These are phyloP conservation scores for Glyphotaelius pellucidus DNA, from an alignment of 2,888 invertebrate genomes.

Conservation along the genomic window DNA sequence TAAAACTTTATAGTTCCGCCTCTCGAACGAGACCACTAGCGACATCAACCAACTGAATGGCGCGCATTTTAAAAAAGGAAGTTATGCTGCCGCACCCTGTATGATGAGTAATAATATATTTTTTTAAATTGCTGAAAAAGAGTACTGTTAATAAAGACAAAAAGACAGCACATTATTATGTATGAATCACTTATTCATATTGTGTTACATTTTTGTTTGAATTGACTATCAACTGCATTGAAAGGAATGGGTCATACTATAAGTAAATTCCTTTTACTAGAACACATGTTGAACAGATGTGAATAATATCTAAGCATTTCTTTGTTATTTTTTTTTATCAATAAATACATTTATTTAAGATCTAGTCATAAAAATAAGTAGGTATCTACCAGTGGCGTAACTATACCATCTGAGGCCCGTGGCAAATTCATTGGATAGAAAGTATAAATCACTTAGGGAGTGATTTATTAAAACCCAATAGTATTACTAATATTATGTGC, in stretches of 20 bases:
- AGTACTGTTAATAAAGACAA: not conserved
- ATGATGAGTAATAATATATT: not conserved
- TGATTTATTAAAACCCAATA: too few species aligned
- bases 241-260: not conserved
- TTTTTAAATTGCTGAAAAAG: not conserved
- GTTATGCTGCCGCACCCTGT: too few species aligned
- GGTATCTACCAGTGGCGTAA: too few species aligned
- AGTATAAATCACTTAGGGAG: too few species aligned
- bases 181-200: not conserved
- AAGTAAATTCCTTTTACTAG: not conserved
- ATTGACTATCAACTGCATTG: not conserved
- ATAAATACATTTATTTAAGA: not conserved
- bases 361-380: not conserved
- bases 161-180: not conserved
- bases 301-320: not conserved
- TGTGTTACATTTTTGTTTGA: not conserved
- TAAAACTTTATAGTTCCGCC: too few species aligned
- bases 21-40: too few species aligned
- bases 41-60: too few species aligned
- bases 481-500: too few species aligned
- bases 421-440: too few species aligned
- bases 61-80: too few species aligned
- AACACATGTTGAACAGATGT: not conserved
- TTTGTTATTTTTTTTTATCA: not conserved
- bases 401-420: too few species aligned